These are phyloP conservation scores for Lasiommata megera DNA, from an alignment of 2,888 invertebrate genomes.

Conservation along the genomic window DNA sequence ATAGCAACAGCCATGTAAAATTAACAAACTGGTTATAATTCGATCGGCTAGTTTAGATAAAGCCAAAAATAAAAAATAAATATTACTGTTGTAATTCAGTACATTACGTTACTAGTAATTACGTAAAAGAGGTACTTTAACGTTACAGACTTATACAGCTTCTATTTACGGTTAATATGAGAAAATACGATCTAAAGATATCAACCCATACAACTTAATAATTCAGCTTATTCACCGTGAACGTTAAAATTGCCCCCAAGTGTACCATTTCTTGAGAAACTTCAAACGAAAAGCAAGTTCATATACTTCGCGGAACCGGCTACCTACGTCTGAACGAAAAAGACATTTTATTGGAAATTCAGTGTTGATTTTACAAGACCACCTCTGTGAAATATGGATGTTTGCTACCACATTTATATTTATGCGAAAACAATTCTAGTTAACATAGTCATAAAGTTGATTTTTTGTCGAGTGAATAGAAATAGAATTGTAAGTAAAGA, in stretches of 20 bases:
- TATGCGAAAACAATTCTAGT: constrained; percentile 2
- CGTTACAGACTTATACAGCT: too few species aligned
- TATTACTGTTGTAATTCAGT: too few species aligned
- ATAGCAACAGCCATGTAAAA: too few species aligned
- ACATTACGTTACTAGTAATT: too few species aligned
- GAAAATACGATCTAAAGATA: too few species aligned
- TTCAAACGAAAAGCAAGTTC: constrained; percentile 14
- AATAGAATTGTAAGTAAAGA: neutral
- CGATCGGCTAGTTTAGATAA: too few species aligned
- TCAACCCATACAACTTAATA: too few species aligned
- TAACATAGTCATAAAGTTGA: neutral
- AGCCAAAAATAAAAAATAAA: too few species aligned
- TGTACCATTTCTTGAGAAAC: constrained; percentile 20
- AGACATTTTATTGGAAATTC: constrained; percentile 21
- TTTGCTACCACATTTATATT: constrained; percentile 14
- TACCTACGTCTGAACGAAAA: constrained; percentile 14
- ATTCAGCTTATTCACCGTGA: neutral
- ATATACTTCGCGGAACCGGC: constrained; percentile 7
- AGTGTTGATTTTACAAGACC: constrained; percentile 27
- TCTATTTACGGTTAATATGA: too few species aligned
- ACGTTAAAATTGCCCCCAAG: constrained; percentile 4
- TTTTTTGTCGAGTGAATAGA: neutral
- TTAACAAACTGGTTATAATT: too few species aligned
- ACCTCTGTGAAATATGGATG: constrained; percentile 22
- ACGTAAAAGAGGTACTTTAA: too few species aligned